These are phyloP conservation scores for Andinoacara biseriatus DNA, from an alignment of 2,113 vertebrate genomes.

Conservation along the genomic window DNA sequence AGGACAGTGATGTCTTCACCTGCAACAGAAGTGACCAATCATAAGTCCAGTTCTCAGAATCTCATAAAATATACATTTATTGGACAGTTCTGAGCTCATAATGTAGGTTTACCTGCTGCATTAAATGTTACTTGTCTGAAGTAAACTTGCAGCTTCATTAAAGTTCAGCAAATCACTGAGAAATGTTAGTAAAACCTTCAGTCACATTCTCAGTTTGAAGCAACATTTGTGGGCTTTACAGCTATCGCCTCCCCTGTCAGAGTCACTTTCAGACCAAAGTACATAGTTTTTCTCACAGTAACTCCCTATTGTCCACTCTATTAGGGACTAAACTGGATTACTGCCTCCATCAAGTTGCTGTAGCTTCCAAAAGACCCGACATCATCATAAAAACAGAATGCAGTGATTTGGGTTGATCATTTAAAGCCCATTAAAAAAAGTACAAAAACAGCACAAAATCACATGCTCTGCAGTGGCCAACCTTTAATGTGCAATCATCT, in stretches of 20 bases:
- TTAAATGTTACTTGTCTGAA: neutral
- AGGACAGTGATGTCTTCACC: fast-evolving
- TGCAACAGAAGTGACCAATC: neutral
- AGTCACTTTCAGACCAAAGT: neutral
- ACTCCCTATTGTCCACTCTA: neutral
- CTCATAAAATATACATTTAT: neutral
- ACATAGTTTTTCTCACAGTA: neutral
- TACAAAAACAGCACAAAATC: neutral
- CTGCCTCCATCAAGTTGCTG: neutral
- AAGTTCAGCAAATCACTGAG: neutral
- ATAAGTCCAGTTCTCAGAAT: neutral
- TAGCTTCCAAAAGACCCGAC: neutral
- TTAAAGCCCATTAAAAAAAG: no score
- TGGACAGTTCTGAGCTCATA: neutral
- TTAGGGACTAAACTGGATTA: neutral
- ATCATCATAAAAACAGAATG: neutral
- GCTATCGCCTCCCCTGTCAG: no score
- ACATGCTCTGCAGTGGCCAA: neutral
- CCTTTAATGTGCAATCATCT: neutral
- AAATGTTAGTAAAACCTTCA: neutral
- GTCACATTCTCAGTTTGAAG: neutral
- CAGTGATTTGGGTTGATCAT: neutral
- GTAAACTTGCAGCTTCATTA: neutral
- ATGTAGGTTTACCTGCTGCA: fast-evolving
- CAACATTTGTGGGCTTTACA: neutral